Evolutionary conservation across 2,888 invertebrate species (phyloP).

Genomic region (Lampropteryx suffumata): DNA sequence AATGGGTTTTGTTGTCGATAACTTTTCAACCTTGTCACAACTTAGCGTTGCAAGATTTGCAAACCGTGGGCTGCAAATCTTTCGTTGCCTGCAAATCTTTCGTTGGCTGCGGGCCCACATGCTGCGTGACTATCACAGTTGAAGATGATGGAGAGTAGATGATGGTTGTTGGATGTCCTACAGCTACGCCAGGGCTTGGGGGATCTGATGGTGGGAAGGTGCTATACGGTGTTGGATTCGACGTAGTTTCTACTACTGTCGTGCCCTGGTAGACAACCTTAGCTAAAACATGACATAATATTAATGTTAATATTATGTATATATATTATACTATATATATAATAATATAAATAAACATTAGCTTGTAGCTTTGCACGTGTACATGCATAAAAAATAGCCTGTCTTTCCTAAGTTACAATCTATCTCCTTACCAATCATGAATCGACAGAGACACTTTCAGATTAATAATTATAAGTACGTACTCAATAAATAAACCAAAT

Average conservation of each 20-base stretch:
- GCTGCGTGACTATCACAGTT: neutral
- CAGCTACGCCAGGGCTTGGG: constrained; percentile 6
- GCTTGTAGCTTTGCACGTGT: too few relatives aligned
- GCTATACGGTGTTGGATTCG: constrained; percentile 7
- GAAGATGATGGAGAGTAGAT: neutral
- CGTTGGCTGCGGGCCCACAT: constrained; percentile 1
- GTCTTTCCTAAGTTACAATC: too few relatives aligned
- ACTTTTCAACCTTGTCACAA: constrained; percentile 2
- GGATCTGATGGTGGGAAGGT: constrained; percentile 5
- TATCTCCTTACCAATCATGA: too few relatives aligned
- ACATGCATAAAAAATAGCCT: too few relatives aligned
- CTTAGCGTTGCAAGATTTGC: constrained; percentile 3
- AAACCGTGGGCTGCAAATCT: neutral
- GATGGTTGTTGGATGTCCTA: neutral
- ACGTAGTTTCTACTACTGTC: constrained; percentile 25
- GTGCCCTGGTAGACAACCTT: constrained; percentile 30
- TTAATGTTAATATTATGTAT: too few relatives aligned
- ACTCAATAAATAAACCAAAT: too few relatives aligned
- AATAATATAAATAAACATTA: too few relatives aligned
- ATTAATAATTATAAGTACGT: too few relatives aligned
- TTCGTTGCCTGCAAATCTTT: too few relatives aligned
- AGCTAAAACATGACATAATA: constrained; percentile 2
- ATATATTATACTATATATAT: too few relatives aligned
- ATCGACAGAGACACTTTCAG: too few relatives aligned
- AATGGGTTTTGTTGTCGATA: constrained; percentile 4